Conservation (phyloP, 2,797 vertebrate species). For the Falco berigora region DNA sequence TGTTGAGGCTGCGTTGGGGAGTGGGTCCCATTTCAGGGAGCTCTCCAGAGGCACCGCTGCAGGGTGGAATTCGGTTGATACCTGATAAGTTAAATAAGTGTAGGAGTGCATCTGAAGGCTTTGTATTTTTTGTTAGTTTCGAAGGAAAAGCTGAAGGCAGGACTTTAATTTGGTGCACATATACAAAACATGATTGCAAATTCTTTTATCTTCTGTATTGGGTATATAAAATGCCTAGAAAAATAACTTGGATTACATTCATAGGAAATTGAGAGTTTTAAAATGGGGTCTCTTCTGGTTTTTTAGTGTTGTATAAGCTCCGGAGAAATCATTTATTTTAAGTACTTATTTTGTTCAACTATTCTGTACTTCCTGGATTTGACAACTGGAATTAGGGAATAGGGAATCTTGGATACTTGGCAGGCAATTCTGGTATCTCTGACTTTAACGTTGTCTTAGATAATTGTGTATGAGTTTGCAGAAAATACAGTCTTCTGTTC, state of each 20-base stretch:
- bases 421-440: neutral
- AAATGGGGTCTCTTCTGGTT: neutral
- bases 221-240: neutral
- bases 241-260: neutral
- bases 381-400: neutral
- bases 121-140: neutral
- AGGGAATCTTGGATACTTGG: neutral
- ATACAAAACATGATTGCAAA: fast-evolving
- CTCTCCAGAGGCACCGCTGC: neutral
- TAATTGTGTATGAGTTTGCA: neutral
- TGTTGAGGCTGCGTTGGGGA: neutral
- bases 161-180: fast-evolving
- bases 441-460: neutral
- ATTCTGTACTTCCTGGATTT: neutral
- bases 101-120: neutral
- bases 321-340: neutral
- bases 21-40: neutral
- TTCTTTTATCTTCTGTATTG: neutral
- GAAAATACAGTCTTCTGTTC: neutral
- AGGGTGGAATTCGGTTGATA: neutral
- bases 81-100: neutral
- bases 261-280: neutral
- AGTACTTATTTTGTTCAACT: neutral
- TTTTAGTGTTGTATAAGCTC: neutral
- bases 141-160: neutral